Percentiles rank a stretch among this genome's conserved stretches.
phyloP scores from a whole-genome alignment of 2,888 invertebrate species.

The Reticulitermes lucifugus region DNA sequence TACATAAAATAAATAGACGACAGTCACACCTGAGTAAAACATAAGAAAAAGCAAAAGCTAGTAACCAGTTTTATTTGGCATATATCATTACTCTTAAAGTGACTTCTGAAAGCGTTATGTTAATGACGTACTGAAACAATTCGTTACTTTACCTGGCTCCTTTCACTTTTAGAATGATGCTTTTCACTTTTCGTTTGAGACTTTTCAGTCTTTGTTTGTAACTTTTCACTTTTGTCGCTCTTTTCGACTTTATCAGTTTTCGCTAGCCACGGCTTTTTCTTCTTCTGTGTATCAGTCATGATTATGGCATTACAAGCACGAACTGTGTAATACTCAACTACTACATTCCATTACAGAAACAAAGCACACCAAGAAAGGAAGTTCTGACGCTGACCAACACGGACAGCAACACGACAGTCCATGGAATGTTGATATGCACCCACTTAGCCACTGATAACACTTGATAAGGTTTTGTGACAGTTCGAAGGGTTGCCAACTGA shows the following conservation, averaged over 20 bases:
- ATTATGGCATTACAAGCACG: neutral
- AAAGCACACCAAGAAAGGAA: neutral
- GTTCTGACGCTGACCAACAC: neutral
- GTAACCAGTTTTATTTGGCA: too few species aligned
- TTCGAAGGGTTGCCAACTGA: neutral
- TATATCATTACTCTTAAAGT: too few species aligned
- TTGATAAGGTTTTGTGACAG: neutral
- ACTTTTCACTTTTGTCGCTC: neutral
- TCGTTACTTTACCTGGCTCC: neutral
- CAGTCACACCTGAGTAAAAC: too few species aligned
- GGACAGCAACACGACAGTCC: neutral
- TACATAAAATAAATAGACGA: too few species aligned
- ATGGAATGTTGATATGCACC: neutral
- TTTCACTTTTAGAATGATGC: neutral
- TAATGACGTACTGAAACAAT: too few species aligned
- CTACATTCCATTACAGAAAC: neutral
- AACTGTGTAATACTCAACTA: neutral
- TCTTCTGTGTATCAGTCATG: slow-evolving; percentile 1
- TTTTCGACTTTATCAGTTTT: neutral
- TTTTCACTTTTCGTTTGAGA: neutral
- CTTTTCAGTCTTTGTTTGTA: neutral
- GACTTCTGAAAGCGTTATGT: too few species aligned
- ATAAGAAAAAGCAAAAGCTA: too few species aligned
- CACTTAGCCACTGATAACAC: neutral
- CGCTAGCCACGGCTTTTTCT: neutral